Base-by-base conservation (phyloP, 2,888 invertebrate species). In the Cephus rjabovi region DNA sequence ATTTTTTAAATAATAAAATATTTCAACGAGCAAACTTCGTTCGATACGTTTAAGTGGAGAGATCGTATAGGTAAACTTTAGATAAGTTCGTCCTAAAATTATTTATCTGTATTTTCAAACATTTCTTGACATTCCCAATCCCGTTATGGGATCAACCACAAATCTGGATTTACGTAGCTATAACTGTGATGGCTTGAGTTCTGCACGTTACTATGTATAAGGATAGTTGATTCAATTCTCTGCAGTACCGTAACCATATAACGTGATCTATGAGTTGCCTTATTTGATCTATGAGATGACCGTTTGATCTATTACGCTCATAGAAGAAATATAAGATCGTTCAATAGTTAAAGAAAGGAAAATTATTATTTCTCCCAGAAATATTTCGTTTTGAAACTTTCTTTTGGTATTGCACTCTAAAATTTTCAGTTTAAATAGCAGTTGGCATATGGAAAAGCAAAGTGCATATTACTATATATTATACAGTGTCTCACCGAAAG, bases 251-350 rank as follows among this genome's bases (percentile, higher is more conserved):
- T 78, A 80, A 83, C 79, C 80, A 79, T 75, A 79, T 79, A 77
- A 77, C 83, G 78, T 81, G 81, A 83, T 83, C 82, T 83, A 83
- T 83, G 79, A 75, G 77, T 80, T 79, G 82, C 80, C 81, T 81
- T 56, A 23, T 56, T 56, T 56, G 40, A 56, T 56, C 40, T 56
- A 56, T 56, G 40, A 0, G 40, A 56, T 56, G 6, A 56, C 23
- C 23, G 1, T 23, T 56, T 56, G 23, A 56, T 56, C 40, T 56
- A 56, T 9, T 23, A 9, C 23, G 23, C 15, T 56, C 9, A 15
- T 56, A 56, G 23, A 56, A 56, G 40, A 2, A 56, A 23, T 9
- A 56, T 23, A 23, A 56, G 40, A 15, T 56, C 1, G 6, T 56
- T 4, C 40, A 56, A 56, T 56, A 23, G 40, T 15, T 23, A 56